These are phyloP conservation scores for Stomorhina lunata DNA, from an alignment of 2,888 invertebrate species.

Conservation along the genomic window DNA sequence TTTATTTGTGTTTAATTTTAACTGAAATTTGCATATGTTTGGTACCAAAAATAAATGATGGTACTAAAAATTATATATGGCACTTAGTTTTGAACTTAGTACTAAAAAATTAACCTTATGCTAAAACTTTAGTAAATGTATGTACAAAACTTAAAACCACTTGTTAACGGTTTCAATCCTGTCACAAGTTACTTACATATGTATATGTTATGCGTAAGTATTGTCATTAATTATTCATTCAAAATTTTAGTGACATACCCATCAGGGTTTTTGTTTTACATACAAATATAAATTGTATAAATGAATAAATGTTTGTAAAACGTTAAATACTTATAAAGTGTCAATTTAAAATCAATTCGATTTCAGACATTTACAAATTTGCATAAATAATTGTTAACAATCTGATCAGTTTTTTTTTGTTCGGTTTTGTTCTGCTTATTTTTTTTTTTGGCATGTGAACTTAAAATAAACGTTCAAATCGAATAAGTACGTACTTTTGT, in stretches of 20 bases:
- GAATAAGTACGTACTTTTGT: background rate
- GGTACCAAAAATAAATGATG: no score
- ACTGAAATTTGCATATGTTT: no score
- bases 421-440: background rate
- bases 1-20: no score
- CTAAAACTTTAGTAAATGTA: background rate
- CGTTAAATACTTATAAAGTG: conserved; percentile 26
- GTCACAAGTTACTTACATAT: background rate
- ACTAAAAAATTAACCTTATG: no score
- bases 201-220: background rate
- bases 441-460: conserved; percentile 20
- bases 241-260: background rate
- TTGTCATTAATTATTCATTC: conserved; percentile 14
- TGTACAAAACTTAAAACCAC: background rate
- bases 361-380: conserved; percentile 42
- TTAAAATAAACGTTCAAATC: background rate
- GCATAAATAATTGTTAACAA: conserved; percentile 46
- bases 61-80: no score
- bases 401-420: background rate
- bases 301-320: background rate
- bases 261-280: background rate
- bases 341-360: conserved; percentile 54
- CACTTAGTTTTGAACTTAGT: no score
- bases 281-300: background rate
- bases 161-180: background rate